Percentiles rank a stretch among this genome's conserved stretches.
phyloP scores from a whole-genome alignment of 1,140 invertebrate species.

The Sitophilus oryzae region DNA sequence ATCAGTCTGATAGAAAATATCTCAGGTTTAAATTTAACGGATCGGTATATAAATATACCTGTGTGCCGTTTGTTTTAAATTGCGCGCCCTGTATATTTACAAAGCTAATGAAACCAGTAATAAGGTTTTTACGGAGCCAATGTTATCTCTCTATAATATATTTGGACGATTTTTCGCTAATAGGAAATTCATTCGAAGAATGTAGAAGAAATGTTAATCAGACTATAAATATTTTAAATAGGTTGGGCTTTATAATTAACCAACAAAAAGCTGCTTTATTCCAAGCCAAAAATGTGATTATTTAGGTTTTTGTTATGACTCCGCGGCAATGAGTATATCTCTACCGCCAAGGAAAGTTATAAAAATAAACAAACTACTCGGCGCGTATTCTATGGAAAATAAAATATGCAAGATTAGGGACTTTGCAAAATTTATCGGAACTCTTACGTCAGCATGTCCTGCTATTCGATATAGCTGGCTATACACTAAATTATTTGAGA shows the following conservation, averaged over 20 bases:
- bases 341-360: no score
- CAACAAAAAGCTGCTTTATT: no score
- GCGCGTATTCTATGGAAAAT: no score
- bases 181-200: not conserved
- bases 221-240: not conserved
- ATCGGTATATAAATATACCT: conserved; percentile 30
- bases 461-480: no score
- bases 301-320: no score
- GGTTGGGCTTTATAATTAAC: no score
- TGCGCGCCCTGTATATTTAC: conserved; percentile 28
- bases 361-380: no score
- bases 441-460: no score
- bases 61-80: conserved; percentile 15
- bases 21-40: conserved; percentile 27
- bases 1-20: conserved; percentile 18
- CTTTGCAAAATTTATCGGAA: no score
- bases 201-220: not conserved
- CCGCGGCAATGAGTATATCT: no score
- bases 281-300: not conserved
- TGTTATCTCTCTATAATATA: conserved; percentile 16
- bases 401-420: no score
- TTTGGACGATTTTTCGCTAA: conserved; percentile 15
- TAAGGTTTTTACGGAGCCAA: conserved; percentile 11
- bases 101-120: conserved; percentile 17
- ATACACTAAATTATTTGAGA: no score